Evolutionary conservation across 1,140 invertebrate genomes (phyloP).

Genomic region (Drosophila yakuba): DNA sequence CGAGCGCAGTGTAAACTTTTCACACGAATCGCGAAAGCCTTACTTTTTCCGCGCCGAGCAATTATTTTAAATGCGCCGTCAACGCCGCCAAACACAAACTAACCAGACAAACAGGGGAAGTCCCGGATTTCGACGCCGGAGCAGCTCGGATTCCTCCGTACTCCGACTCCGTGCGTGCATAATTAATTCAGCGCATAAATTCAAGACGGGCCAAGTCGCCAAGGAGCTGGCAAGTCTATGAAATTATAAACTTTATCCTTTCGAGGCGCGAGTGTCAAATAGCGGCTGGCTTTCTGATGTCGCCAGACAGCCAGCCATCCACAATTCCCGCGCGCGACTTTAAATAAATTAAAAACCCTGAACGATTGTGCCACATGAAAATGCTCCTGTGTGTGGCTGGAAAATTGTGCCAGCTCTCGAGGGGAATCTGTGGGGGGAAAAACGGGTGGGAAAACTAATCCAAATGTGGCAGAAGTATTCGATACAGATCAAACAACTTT

Average conservation of each 20-base stretch:
- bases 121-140: slow-evolving; percentile 9
- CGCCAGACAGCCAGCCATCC: slow-evolving; percentile 24
- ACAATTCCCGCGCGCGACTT: slow-evolving; percentile 45
- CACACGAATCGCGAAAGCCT: slow-evolving; percentile 68
- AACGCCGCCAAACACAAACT: slow-evolving; percentile 69
- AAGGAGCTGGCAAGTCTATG: slow-evolving; percentile 62
- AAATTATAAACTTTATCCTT: slow-evolving; percentile 83
- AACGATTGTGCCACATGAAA: slow-evolving; percentile 38
- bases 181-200: slow-evolving; percentile 83
- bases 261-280: slow-evolving; percentile 43
- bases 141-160: slow-evolving; percentile 9
- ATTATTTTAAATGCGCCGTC: slow-evolving; percentile 80
- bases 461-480: slow-evolving; percentile 33
- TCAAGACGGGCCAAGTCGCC: slow-evolving; percentile 56
- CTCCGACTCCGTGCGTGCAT: slow-evolving; percentile 67
- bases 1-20: slow-evolving; percentile 77
- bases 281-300: slow-evolving; percentile 64
- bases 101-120: slow-evolving; percentile 70
- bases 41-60: slow-evolving; percentile 63
- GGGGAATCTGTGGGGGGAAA: slow-evolving; percentile 7
- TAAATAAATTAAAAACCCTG: slow-evolving; percentile 71
- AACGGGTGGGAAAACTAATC: slow-evolving; percentile 23
- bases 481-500: slow-evolving; percentile 49
- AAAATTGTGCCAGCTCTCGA: slow-evolving; percentile 24
- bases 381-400: slow-evolving; percentile 8